Evolutionary conservation across 2,888 invertebrate species (phyloP), one percentile per base, ranked within the genome.

Genomic region (Aleiodes alternator): DNA sequence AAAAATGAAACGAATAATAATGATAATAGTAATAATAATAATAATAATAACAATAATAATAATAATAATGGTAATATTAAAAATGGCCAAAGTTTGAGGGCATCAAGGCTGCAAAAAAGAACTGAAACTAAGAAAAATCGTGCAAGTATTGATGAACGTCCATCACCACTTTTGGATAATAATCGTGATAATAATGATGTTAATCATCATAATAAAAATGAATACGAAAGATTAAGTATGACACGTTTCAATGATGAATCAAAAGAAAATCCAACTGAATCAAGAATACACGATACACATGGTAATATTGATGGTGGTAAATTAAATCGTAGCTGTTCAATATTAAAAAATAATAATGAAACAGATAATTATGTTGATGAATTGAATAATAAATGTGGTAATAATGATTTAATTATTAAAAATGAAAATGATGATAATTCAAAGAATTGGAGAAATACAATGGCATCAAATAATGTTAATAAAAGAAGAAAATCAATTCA

Each of bases 71-170:
- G 77, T 43, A 80, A 81, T 76, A 77, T 81, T 43, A 86, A 84
- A 78, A 81, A 82, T 79, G 84, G 84, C 76, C 87, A 87, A 73
- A 87, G 87, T 75, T 81, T 89, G 75, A 85, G 89, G 81, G 84
- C 88, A 73, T 88, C 89, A 79, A 87, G 89, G 77, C 83, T 88
- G 66, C 87, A 87, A 74, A 88, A 88, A 76, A 80, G 85, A 82
- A 83, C 86, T 69, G 88, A 86, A 76, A 84, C 85, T 48, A 88
- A 87, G 74, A 84, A 82, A 73, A 83, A 78, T 9, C 85, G 83
- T 74, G 81, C 81, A 16, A 79, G 78, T 31, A 83, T 83, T 48
- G 84, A 85, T 71, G 81, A 81, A 76, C 80, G 76, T 69, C 77
- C 81, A 43, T 77, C 7, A 77, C 83, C 61, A 78, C 81, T 53